Conservation (phyloP, 2,888 invertebrate genomes). For the Nomada flava region DNA sequence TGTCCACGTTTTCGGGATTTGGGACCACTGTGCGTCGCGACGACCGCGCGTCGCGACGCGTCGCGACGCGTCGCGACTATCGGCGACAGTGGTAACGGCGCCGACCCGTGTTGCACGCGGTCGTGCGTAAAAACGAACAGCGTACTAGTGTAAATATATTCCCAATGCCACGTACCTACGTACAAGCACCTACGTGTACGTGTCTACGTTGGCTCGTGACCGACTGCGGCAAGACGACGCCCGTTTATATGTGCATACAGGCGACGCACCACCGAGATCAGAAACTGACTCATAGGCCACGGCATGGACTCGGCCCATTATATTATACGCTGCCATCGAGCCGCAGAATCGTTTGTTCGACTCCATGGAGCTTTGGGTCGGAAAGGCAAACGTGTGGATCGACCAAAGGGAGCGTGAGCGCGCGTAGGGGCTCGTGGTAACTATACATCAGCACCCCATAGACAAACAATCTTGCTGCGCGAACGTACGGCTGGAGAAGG, state of each 20-base stretch:
- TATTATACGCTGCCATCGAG: constrained; percentile 24
- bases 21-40: not conserved
- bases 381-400: too few species aligned
- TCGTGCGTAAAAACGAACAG: constrained; percentile 41
- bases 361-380: not conserved
- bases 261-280: constrained; percentile 37
- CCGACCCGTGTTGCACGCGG: constrained; percentile 22
- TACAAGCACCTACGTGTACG: not conserved
- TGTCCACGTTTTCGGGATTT: too few species aligned
- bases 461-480: constrained; percentile 51
- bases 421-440: too few species aligned
- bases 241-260: not conserved
- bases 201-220: not conserved
- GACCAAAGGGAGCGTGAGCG: too few species aligned
- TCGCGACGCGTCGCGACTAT: not conserved
- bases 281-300: constrained; percentile 59
- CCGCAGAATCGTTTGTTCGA: constrained; percentile 31
- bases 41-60: not conserved
- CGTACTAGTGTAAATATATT: constrained; percentile 24
- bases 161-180: not conserved
- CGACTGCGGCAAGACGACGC: constrained; percentile 37
- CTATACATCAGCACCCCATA: constrained; percentile 35
- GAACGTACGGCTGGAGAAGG: constrained; percentile 40
- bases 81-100: not conserved
- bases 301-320: constrained; percentile 38